Evolutionary conservation across 2,888 invertebrate species (phyloP), one percentile per base, ranked within the genome.

Genomic region (Napeogenes sylphis): DNA sequence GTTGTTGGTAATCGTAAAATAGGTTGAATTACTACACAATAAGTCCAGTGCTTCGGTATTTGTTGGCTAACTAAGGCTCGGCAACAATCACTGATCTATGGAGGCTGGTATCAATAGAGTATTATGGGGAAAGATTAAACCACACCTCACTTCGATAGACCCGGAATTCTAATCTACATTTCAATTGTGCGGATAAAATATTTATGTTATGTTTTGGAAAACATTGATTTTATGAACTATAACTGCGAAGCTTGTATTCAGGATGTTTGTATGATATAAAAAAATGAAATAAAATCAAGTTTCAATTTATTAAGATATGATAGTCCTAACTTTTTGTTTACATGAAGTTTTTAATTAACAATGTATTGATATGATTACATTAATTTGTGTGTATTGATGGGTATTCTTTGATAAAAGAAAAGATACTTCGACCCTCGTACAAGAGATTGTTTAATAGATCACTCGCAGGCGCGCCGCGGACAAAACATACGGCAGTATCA

Each of bases 401-500:
- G 6, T 14, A 42, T 42, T 51, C 55, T n/a, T n/a, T 46, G 55
- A 55, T 58, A 4, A 30, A 55, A 55, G 62, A 51, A 10, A 55
- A 56, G 57, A 61, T 55, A 55, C 62, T 69, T 63, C 45, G 54
- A 56, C 54, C 51, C 55, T 47, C 55, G 51, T 61, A 62, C 58
- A 47, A 62, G 60, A 68, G 65, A 65, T 56, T 75, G 78, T 83
- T 87, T 87, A 87, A 86, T 87, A 85, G 84, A 81, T 63, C 71
- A 68, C 67, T 75, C 77, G 75, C 82, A 77, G 90, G 86, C 85
- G 86, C 87, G 84, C 81, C 86, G 72, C 79, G 77, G 74, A 87
- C 86, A 87, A 87, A 88, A 87, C 88, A 86, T 83, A 85, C 82
- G 79, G 77, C 78, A 84, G 89, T 89, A 89, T 90, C 90, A 90